These are phyloP conservation scores for Alcedo atthis DNA, from an alignment of 2,797 vertebrate genomes.

Conservation along the genomic window DNA sequence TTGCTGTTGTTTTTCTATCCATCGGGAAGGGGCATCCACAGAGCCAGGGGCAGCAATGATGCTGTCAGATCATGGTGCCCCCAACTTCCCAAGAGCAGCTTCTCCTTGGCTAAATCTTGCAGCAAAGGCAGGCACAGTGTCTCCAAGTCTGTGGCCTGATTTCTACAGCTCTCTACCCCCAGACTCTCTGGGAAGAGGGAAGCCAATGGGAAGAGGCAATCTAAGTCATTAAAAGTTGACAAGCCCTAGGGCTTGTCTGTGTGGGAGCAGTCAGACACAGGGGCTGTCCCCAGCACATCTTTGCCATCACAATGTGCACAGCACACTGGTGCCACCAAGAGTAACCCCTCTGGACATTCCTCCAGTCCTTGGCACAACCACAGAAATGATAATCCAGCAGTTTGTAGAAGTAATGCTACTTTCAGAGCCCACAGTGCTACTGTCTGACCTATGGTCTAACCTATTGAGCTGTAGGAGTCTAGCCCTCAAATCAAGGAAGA, in stretches of 20 bases:
- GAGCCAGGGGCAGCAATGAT: background rate
- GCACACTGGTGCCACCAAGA: background rate
- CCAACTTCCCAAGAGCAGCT: background rate
- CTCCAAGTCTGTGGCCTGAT: background rate
- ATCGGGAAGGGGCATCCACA: background rate
- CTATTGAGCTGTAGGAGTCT: background rate
- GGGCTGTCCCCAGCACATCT: background rate
- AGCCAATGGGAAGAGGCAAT: fast-evolving
- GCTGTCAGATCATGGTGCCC: background rate
- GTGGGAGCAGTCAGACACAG: fast-evolving
- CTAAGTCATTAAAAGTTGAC: background rate
- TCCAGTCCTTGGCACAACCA: background rate
- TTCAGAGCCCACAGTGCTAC: background rate
- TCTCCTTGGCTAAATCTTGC: background rate
- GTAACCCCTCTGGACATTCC: background rate
- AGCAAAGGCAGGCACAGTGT: background rate
- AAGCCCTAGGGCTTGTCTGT: background rate
- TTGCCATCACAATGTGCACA: too few species aligned
- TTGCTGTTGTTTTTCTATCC: background rate
- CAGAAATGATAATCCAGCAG: background rate
- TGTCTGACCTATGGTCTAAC: background rate
- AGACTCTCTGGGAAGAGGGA: background rate
- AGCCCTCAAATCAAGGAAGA: background rate
- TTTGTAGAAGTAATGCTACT: background rate
- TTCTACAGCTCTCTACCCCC: background rate